Evolutionary conservation across 2,113 vertebrate species (phyloP).

Genomic region (Scortum barcoo): DNA sequence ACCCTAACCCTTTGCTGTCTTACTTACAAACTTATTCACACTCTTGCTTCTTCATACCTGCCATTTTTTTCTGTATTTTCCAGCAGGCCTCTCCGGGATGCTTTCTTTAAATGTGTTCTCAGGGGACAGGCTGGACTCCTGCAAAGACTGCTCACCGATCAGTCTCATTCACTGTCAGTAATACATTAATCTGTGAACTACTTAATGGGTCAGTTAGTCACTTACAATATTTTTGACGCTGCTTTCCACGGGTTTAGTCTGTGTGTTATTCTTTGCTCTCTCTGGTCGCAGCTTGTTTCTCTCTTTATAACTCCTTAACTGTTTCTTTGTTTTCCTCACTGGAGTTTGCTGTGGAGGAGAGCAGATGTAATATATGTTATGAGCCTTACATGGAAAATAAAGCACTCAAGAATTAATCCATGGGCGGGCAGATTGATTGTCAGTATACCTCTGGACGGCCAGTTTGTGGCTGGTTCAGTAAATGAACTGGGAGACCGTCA

Average conservation of each 20-base stretch:
- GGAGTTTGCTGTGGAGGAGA: slow-evolving; percentile 47
- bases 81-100: slow-evolving; percentile 42
- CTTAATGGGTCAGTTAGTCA: not conserved
- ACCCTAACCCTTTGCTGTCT: too few relatives aligned
- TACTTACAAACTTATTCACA: not conserved
- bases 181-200: not conserved
- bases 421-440: not conserved
- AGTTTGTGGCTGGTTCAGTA: slow-evolving; percentile 59
- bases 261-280: not conserved
- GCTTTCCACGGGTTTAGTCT: slow-evolving; percentile 40
- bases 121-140: slow-evolving; percentile 56
- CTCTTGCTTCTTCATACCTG: slow-evolving; percentile 58
- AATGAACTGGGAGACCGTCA: slow-evolving; percentile 83
- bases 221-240: slow-evolving; percentile 53
- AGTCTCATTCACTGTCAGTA: not conserved
- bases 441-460: slow-evolving; percentile 65
- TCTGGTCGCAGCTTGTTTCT: slow-evolving; percentile 77
- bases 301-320: slow-evolving; percentile 81
- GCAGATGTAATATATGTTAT: not conserved
- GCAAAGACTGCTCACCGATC: slow-evolving; percentile 16
- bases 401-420: not conserved
- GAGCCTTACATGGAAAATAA: not conserved
- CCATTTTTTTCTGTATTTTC: slow-evolving; percentile 55
- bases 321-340: slow-evolving; percentile 79
- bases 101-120: slow-evolving; percentile 41